phyloP scores from a whole-genome alignment of 2,888 invertebrate genomes.

The Drosophila pseudotalamancana region DNA sequence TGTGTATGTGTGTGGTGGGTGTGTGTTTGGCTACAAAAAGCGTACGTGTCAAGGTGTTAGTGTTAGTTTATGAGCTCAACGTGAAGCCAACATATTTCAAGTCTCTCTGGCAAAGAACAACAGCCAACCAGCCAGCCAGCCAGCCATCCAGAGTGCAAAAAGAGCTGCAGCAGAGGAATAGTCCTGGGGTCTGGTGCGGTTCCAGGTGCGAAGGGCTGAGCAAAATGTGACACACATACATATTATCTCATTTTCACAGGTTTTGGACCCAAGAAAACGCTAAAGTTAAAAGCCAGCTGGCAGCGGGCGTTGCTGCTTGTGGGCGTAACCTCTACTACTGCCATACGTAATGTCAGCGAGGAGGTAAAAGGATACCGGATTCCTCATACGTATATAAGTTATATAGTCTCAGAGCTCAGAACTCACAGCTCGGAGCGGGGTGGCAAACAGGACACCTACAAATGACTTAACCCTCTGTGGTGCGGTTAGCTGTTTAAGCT shows the following conservation, averaged over 20 bases:
- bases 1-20: slow-evolving; percentile 1
- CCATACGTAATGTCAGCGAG: slow-evolving; percentile 43
- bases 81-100: slow-evolving; percentile 81
- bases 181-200: neutral
- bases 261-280: slow-evolving; percentile 61
- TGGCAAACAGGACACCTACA: slow-evolving; percentile 46
- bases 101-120: slow-evolving; percentile 69
- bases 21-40: slow-evolving; percentile 64
- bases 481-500: no score
- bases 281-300: slow-evolving; percentile 72
- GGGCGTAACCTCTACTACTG: slow-evolving; percentile 31
- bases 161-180: slow-evolving; percentile 11
- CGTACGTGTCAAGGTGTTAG: slow-evolving; percentile 80
- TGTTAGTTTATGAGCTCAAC: slow-evolving; percentile 81
- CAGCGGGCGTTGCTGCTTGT: slow-evolving; percentile 7
- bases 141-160: slow-evolving; percentile 25
- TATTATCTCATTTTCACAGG: slow-evolving; percentile 80
- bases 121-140: slow-evolving; percentile 48
- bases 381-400: slow-evolving; percentile 32
- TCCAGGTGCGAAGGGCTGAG: neutral
- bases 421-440: no score
- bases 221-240: slow-evolving; percentile 73
- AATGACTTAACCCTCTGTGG: slow-evolving; percentile 53
- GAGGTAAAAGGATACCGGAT: slow-evolving; percentile 8
- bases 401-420: slow-evolving; percentile 25